Base-by-base conservation (phyloP, 2,113 vertebrate genomes). In the Podarcis raffonei region DNA sequence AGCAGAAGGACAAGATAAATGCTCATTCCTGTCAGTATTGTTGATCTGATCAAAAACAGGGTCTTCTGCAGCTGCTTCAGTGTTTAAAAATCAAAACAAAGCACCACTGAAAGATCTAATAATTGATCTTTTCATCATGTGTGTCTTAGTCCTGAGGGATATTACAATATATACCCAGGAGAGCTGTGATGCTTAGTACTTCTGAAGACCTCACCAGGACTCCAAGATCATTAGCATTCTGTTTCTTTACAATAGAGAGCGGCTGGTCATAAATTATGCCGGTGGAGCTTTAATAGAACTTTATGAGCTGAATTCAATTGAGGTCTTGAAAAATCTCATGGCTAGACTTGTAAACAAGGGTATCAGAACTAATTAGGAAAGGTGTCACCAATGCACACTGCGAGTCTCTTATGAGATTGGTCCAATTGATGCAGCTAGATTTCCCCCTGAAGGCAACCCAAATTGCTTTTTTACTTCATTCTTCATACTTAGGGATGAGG, bases 201-300 rank as follows among this genome's bases (percentile, higher is more conserved):
- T 94, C 59, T 90, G 92, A 76, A 80, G 89, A 30, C 81, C 81
- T 90, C 93, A 89, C 80, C 42, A 57, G 91, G 89, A 87, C 89
- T 92, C 93, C 86, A 39, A 81, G 75, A 86, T 94, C 89, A 92
- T 95, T 93, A 96, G 89, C 87, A 85, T 94, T 92, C 90, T 91
- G 83, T 84, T 94, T 72, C 92, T 95, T 72, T 91, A 87, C 42
- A 2, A 90, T 42, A 90, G 68, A 80, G 69, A 20, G 65, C 77
- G 65, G 85, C 90, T 93, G 84, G 35, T 77, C 81, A 32, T 95
- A 90, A 95, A 92, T 96, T 95, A 93, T 65, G 22, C 81, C 95
- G 75, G 77, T 92, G 39, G 68, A 87, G 30, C 71, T 84, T 85
- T 87, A 80, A 27, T 42, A 89, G 91, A 91, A 89, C 81, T 91